phyloP scores from a whole-genome alignment of 2,113 vertebrate species.

The Oenanthe melanoleuca region DNA sequence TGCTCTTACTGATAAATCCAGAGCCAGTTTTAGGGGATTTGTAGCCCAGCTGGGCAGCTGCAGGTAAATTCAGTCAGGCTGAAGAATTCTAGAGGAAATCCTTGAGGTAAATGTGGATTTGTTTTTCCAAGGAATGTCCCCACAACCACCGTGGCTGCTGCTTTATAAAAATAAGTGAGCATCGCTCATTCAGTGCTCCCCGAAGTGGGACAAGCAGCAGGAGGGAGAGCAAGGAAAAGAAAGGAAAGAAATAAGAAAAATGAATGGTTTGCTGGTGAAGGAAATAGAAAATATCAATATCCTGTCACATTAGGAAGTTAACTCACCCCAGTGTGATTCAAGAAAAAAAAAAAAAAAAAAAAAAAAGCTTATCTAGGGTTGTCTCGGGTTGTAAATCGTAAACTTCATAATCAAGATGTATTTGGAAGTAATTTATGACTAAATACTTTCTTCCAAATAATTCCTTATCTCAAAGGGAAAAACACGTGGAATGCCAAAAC shows the following conservation, averaged over 20 bases:
- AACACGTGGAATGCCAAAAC: neutral
- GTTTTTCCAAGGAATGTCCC: neutral
- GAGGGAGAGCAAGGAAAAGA: neutral
- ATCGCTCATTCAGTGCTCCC: fast-evolving
- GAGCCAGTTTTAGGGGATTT: neutral
- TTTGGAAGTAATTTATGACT: neutral
- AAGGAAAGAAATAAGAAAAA: neutral
- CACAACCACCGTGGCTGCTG: neutral
- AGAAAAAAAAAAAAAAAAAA: neutral
- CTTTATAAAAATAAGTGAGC: neutral
- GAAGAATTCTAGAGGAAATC: neutral
- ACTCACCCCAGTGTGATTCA: neutral
- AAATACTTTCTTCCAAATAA: neutral
- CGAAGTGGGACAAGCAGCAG: neutral
- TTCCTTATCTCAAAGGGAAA: neutral
- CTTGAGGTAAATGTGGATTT: neutral
- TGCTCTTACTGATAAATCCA: neutral
- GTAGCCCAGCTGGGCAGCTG: neutral
- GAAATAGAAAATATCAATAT: neutral
- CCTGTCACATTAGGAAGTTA: neutral
- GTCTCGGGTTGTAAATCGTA: neutral
- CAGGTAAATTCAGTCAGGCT: neutral
- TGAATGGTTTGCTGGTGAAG: neutral
- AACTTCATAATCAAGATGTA: neutral
- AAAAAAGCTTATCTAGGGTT: neutral